These are phyloP conservation scores for Nomada hirtipes DNA, from an alignment of 2,888 invertebrate genomes.

Conservation along the genomic window DNA sequence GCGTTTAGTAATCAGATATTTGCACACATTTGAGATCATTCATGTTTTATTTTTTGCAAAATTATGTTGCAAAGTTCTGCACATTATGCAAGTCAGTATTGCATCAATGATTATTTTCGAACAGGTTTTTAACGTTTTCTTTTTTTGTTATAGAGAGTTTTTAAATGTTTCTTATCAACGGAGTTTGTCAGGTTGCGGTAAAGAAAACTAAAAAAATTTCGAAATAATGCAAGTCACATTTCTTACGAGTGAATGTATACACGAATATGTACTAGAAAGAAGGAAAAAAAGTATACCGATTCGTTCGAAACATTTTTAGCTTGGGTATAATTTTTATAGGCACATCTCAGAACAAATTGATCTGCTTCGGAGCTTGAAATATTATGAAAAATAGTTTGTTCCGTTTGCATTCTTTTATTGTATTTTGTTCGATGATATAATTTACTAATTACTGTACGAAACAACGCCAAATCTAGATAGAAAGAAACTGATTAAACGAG, in stretches of 20 bases:
- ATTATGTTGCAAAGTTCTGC: constrained; percentile 40
- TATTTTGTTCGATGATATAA: constrained; percentile 21
- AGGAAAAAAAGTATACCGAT: constrained; percentile 27
- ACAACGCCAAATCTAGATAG: neutral
- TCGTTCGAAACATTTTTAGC: constrained; percentile 30
- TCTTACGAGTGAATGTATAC: neutral
- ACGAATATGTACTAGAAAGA: neutral
- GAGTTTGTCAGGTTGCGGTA: constrained; percentile 8
- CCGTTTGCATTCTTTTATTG: constrained; percentile 24
- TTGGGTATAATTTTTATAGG: constrained; percentile 54
- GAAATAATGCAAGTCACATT: constrained; percentile 23
- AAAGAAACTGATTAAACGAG: constrained; percentile 11
- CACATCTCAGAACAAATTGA: constrained; percentile 62
- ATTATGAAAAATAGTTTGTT: constrained; percentile 14
- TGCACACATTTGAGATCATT: constrained; percentile 42
- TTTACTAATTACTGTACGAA: constrained; percentile 10
- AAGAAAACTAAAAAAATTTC: constrained; percentile 6
- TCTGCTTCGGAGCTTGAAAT: constrained; percentile 25
- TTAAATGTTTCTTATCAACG: constrained; percentile 1
- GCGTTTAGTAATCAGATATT: constrained; percentile 46
- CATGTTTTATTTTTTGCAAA: constrained; percentile 44
- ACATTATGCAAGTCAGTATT: constrained; percentile 69
- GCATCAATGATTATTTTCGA: constrained; percentile 53
- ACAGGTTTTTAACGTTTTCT: constrained; percentile 24
- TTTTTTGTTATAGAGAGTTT: neutral